phyloP scores from a whole-genome alignment of 2,888 invertebrate species.

The Diaprepes abbreviatus region DNA sequence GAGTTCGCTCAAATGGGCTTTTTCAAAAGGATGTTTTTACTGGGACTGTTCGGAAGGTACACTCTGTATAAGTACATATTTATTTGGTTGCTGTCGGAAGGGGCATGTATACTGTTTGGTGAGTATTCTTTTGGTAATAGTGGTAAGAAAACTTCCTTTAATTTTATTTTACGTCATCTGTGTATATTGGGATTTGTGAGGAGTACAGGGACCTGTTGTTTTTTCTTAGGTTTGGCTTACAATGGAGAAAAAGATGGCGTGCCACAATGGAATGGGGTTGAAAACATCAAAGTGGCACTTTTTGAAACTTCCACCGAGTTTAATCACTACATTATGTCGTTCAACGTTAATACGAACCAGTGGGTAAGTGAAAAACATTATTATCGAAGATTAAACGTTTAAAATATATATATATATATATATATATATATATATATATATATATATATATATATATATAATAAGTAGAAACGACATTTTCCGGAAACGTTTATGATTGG shows the following conservation, averaged over 20 bases:
- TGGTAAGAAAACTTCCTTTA: no score
- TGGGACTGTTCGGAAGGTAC: conserved; percentile 89
- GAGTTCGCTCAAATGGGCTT: conserved; percentile 72
- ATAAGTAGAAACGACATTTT: no score
- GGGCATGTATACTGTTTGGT: conserved; percentile 77
- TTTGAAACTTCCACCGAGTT: conserved; percentile 89
- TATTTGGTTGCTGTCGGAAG: conserved; percentile 93
- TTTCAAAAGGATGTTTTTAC: conserved; percentile 74
- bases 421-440: no score
- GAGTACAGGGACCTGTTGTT: no score
- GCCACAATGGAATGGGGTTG: conserved; percentile 87
- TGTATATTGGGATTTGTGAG: no score
- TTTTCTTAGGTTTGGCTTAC: conserved; percentile 83
- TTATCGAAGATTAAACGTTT: no score
- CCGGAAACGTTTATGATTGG: no score
- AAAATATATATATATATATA: no score
- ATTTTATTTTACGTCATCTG: no score
- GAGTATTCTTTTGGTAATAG: conserved; percentile 54
- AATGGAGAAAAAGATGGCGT: conserved; percentile 80
- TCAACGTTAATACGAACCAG: conserved; percentile 95
- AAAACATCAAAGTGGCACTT: conserved; percentile 86
- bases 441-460: no score
- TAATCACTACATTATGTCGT: conserved; percentile 89
- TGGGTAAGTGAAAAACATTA: conserved; percentile 75
- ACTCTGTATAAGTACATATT: conserved; percentile 93